Base-by-base conservation (phyloP, 2,113 vertebrate genomes). In the Emydura subglobosa region DNA sequence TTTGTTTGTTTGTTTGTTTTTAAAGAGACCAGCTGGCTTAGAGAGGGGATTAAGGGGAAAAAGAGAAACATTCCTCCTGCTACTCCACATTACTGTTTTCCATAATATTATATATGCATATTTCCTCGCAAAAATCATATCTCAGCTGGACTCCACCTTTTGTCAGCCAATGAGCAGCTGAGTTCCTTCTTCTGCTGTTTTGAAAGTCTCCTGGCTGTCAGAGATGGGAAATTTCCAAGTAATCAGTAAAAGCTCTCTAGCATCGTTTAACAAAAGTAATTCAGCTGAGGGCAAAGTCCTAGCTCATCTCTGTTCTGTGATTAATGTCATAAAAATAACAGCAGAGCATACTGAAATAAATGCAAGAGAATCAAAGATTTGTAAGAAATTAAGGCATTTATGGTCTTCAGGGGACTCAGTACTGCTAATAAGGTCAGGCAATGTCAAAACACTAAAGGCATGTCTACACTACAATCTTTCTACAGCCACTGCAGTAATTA, bases 181-280 rank as follows among this genome's bases (percentile, higher is more conserved):
- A 90, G 87, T 88, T 93, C 50, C 44, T 49, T 85, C 50, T 42
- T n/a, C 78, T 90, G 80, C 55, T 61, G 16, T 81, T 89, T 94
- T 93, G 61, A 85, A 94, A 91, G 24, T 21, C 31, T 51, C 83
- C 5, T 51, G 55, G 13, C 34, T 91, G 29, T 39, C 85, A 86
- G 81, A 7, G 39, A 6, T 39, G 44, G 16, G 81, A 27, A 88
- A 86, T 81, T 90, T 94, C 29, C 65, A 83, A 27, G 6, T 65
- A 83, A 84, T 78, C 27, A 42, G 47, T 44, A 85, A 83, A 78
- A 92, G 54, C 12, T 21, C 29, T 80, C 65, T n/a, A 91, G 31
- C 1, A 1, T 7, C 6, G 29, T 78, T n/a, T 72, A 7, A 22
- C 80, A 87, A 80, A 55, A 50, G 17, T 24, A 72, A 68, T 27